A percentile compares a stretch with the other conserved stretches of the same genome.
Conservation (phyloP, 2,113 vertebrate genomes). For the Toxotes chatareus region DNA sequence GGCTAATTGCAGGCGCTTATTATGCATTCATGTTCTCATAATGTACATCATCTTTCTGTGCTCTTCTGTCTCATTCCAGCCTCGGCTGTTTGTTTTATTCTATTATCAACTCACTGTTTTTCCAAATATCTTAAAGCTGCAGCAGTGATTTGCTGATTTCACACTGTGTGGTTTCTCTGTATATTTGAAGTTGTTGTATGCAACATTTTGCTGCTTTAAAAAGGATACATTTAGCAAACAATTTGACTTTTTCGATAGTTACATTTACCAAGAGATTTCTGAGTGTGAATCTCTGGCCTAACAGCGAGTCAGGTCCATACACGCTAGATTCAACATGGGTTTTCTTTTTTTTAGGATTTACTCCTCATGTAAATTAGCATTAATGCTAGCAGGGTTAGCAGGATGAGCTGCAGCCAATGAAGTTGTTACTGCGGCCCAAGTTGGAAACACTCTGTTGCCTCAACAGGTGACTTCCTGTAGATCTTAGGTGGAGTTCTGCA, state of each 20-base stretch:
- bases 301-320: too few relatives aligned
- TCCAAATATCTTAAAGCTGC: conserved; percentile 60
- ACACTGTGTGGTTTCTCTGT: not conserved
- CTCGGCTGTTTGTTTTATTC: conserved; percentile 61
- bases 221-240: conserved; percentile 9
- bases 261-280: too few relatives aligned
- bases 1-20: conserved; percentile 78
- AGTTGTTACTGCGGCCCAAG: not conserved
- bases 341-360: too few relatives aligned
- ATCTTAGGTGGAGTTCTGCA: not conserved
- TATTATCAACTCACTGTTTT: conserved; percentile 43
- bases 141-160: not conserved
- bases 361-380: not conserved
- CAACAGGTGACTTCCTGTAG: not conserved
- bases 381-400: not conserved
- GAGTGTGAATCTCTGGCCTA: too few relatives aligned
- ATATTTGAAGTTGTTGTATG: conserved; percentile 4
- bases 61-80: conserved; percentile 48
- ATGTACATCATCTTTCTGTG: conserved; percentile 67
- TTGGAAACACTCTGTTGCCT: not conserved
- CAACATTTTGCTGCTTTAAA: not conserved
- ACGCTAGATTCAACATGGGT: too few relatives aligned
- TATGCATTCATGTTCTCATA: conserved; percentile 79
- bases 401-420: not conserved
- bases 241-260: not conserved